Evolutionary conservation across 2,888 invertebrate genomes (phyloP).

Genomic region (Lycia hirtaria): DNA sequence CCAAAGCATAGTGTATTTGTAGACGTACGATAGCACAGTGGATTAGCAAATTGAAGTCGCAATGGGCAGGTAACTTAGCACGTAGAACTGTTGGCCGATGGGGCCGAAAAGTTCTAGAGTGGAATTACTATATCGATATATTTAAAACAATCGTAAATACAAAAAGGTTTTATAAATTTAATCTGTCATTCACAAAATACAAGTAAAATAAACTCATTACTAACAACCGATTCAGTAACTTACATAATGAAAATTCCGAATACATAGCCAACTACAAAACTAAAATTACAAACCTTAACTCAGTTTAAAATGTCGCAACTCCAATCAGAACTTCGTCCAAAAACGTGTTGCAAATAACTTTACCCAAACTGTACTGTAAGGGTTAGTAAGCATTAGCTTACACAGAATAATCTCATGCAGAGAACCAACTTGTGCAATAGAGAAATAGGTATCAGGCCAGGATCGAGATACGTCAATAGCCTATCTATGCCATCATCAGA

Average conservation of each 20-base stretch:
- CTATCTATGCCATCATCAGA: too few relatives aligned
- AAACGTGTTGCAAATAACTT: slow-evolving; percentile 44
- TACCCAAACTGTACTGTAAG: slow-evolving; percentile 33
- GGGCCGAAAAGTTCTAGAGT: too few relatives aligned
- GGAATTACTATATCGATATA: too few relatives aligned
- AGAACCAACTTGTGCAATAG: background rate
- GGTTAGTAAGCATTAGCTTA: slow-evolving; percentile 25
- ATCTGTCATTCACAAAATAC: background rate
- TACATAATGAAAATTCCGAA: slow-evolving; percentile 20
- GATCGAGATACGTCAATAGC: too few relatives aligned
- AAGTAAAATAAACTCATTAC: slow-evolving; percentile 4
- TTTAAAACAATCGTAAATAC: too few relatives aligned
- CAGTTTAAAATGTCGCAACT: slow-evolving; percentile 38
- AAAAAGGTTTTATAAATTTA: too few relatives aligned
- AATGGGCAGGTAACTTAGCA: too few relatives aligned
- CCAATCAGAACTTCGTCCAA: slow-evolving; percentile 42
- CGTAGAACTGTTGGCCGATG: too few relatives aligned
- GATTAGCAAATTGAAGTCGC: too few relatives aligned
- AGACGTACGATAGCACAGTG: too few relatives aligned
- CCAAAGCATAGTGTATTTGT: too few relatives aligned
- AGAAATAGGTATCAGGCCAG: too few relatives aligned
- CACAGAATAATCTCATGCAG: background rate
- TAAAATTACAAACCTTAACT: slow-evolving; percentile 34
- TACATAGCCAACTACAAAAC: slow-evolving; percentile 33
- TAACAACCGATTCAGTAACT: slow-evolving; percentile 14